Evolutionary conservation across 2,113 vertebrate species (phyloP).

Genomic region (Neogale vison): DNA sequence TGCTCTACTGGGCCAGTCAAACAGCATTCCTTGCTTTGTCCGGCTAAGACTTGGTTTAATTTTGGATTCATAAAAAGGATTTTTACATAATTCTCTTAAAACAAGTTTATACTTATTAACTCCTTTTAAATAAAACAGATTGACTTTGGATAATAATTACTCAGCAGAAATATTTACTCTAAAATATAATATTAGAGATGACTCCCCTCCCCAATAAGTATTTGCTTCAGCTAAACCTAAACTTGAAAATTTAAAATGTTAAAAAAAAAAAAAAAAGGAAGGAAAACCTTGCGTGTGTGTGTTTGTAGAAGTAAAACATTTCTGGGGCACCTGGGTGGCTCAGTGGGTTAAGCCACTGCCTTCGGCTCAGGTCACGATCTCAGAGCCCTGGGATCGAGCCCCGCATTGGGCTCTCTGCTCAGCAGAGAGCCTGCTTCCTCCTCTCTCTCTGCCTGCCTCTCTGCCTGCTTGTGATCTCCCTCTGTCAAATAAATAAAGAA

Average conservation of each 20-base stretch:
- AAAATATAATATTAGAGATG: slow-evolving; percentile 1
- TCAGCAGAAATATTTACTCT: slow-evolving; percentile 33
- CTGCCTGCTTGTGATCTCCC: too few relatives aligned
- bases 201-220: neutral
- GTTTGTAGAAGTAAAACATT: neutral
- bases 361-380: too few relatives aligned
- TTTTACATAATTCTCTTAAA: slow-evolving; percentile 16
- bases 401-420: too few relatives aligned
- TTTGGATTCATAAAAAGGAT: neutral
- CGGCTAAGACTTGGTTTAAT: slow-evolving; percentile 7
- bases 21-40: neutral
- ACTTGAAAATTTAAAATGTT: neutral
- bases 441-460: too few relatives aligned
- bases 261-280: neutral
- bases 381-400: too few relatives aligned
- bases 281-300: neutral
- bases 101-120: neutral
- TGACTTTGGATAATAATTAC: neutral
- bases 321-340: neutral
- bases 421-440: too few relatives aligned
- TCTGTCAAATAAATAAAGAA: too few relatives aligned
- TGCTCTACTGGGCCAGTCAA: neutral
- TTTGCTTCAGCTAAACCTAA: neutral
- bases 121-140: slow-evolving; percentile 38
- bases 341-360: too few relatives aligned